Evolutionary conservation across 1,140 invertebrate genomes (phyloP).

Genomic region (Cryptotermes secundus): DNA sequence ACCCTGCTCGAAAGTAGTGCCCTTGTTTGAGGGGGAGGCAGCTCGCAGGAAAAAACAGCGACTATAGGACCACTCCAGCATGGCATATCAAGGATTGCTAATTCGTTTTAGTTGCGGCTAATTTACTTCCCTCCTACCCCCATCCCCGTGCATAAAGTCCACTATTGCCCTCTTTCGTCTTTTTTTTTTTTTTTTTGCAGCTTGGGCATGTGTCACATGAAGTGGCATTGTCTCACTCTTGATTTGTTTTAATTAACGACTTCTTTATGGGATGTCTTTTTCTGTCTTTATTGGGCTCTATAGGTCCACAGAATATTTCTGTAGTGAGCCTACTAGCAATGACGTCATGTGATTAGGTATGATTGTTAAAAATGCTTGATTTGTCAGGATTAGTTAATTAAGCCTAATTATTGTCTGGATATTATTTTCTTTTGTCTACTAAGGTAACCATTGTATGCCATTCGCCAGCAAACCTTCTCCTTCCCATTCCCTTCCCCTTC

Average conservation of each 20-base stretch:
- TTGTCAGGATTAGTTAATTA: too few relatives aligned
- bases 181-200: neutral
- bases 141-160: neutral
- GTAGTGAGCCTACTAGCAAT: neutral
- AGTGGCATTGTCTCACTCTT: neutral
- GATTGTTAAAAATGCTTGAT: too few relatives aligned
- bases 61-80: neutral
- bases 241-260: neutral
- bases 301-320: neutral
- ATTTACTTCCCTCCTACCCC: conserved; percentile 18
- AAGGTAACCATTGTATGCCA: too few relatives aligned
- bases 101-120: conserved; percentile 29
- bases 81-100: conserved; percentile 30
- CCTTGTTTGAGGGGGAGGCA: neutral
- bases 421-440: too few relatives aligned
- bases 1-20: neutral
- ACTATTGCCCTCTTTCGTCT: neutral
- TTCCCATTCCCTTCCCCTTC: too few relatives aligned
- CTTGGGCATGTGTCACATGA: neutral
- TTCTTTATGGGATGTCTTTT: neutral
- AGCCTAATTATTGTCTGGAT: too few relatives aligned
- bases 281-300: neutral
- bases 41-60: too few relatives aligned
- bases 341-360: too few relatives aligned
- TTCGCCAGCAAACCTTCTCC: too few relatives aligned